Conservation (phyloP, 2,113 vertebrate genomes). For the Epinephelus moara region DNA sequence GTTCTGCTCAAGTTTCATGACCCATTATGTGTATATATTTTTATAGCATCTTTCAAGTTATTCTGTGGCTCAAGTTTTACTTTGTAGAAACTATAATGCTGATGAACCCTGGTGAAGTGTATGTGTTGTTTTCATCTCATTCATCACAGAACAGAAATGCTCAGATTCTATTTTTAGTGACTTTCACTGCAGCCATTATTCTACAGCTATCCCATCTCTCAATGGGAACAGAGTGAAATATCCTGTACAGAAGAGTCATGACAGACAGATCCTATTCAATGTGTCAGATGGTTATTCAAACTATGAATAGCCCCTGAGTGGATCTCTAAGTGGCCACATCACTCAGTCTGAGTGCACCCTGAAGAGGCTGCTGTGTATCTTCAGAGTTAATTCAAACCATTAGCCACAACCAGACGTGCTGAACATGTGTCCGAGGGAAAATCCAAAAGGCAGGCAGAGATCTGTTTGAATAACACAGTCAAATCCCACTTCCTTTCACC, state of each 20-base stretch:
- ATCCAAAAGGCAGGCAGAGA: slow-evolving; percentile 1
- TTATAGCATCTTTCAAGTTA: not conserved
- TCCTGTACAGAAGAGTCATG: not conserved
- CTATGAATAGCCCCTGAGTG: slow-evolving; percentile 40
- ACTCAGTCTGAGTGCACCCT: slow-evolving; percentile 46
- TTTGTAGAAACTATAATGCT: not conserved
- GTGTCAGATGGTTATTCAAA: slow-evolving; percentile 44
- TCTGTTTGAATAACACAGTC: slow-evolving; percentile 10
- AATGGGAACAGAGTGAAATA: not conserved
- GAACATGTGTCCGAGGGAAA: slow-evolving; percentile 27
- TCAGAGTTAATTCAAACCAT: slow-evolving; percentile 54
- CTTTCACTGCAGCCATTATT: not conserved
- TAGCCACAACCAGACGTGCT: not conserved
- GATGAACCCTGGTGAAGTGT: no score
- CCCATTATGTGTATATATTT: not conserved
- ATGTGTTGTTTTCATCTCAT: not conserved
- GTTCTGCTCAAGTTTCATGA: no score
- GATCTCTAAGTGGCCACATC: slow-evolving; percentile 51
- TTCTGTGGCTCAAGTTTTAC: not conserved
- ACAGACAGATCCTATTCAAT: slow-evolving; percentile 28
- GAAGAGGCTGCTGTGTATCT: slow-evolving; percentile 39
- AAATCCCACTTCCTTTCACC: slow-evolving; percentile 38
- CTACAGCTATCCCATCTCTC: not conserved
- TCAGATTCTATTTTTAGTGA: not conserved
- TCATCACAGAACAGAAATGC: not conserved